Evolutionary conservation across 2,888 invertebrate genomes (phyloP), one percentile per base, ranked within the genome.

Genomic region (Heliothis peltigera): DNA sequence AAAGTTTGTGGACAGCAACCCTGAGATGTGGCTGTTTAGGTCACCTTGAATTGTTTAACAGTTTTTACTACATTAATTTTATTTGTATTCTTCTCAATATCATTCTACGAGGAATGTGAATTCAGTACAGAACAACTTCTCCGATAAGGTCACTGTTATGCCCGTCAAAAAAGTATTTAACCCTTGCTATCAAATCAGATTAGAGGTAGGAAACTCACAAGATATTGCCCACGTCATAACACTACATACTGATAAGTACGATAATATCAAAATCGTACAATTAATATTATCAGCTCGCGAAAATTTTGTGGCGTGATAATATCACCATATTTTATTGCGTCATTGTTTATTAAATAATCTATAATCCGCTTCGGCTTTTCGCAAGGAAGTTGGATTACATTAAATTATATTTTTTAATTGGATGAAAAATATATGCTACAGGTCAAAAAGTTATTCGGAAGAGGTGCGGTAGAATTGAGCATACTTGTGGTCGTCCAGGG

Each of bases 221-320:
- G 44, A 46, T 53, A 61, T 44, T 7, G 5, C 12, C 12, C 28
- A 19, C 51, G 43, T 39, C 35, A 42, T 21, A 12, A 22, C 25
- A 72, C 46, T 57, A 4, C n/a, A n/a, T 19, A 53, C 57, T 63
- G 35, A 28, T 35, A 55, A 59, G 52, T 55, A 65, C 39, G 72
- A 64, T 51, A 7, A 28, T 15, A 55, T 64, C 35, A 15, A 58
- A 58, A 55, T 59, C 21, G 4, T 28, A 28, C 47, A 64, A 53
- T 47, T 43, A 72, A 28, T 47, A 35, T 18, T 53, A 66, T 53
- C 32, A 19, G 42, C 17, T 55, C 35, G 53, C 18, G 22, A 19
- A 54, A 47, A 18, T 46, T 32, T 46, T 60, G 49, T 68, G 61
- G 32, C 12, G 10, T 21, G 46, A 62, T 15, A 44, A n/a, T 18